A percentile compares a stretch with the other conserved stretches of the same genome.
Conservation (phyloP, 1,140 invertebrate species). For the Lasaia peninsularis region DNA sequence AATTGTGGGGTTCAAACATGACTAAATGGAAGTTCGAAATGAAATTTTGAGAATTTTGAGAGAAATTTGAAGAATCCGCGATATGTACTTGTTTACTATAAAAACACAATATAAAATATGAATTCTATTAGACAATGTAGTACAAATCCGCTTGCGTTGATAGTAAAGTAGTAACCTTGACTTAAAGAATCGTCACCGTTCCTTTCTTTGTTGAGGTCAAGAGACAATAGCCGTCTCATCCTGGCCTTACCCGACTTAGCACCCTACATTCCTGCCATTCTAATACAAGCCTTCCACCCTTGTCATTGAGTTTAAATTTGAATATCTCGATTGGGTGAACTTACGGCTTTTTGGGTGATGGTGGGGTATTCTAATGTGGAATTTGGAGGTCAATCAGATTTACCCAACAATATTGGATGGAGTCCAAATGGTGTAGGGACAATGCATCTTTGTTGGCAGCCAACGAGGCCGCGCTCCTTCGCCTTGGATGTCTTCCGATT, state of each 20-base stretch:
- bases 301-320: constrained; percentile 15
- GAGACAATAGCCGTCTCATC: constrained; percentile 57
- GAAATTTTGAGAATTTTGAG: too few species aligned
- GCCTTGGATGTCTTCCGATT: constrained; percentile 63
- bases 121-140: background rate
- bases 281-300: constrained; percentile 12
- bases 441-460: constrained; percentile 67
- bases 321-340: background rate
- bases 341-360: constrained; percentile 22
- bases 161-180: constrained; percentile 51
- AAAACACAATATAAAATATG: background rate
- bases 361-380: constrained; percentile 60
- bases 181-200: constrained; percentile 46
- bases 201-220: constrained; percentile 65
- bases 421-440: constrained; percentile 60
- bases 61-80: too few species aligned
- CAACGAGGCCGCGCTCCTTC: constrained; percentile 41
- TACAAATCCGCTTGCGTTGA: constrained; percentile 6
- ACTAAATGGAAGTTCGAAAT: too few species aligned
- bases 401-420: constrained; percentile 66
- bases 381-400: constrained; percentile 63
- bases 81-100: too few species aligned
- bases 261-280: constrained; percentile 23
- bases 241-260: constrained; percentile 44
- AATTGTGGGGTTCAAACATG: too few species aligned